Evolutionary conservation across 2,113 vertebrate genomes (phyloP).

Genomic region (Ascaphus truei): DNA sequence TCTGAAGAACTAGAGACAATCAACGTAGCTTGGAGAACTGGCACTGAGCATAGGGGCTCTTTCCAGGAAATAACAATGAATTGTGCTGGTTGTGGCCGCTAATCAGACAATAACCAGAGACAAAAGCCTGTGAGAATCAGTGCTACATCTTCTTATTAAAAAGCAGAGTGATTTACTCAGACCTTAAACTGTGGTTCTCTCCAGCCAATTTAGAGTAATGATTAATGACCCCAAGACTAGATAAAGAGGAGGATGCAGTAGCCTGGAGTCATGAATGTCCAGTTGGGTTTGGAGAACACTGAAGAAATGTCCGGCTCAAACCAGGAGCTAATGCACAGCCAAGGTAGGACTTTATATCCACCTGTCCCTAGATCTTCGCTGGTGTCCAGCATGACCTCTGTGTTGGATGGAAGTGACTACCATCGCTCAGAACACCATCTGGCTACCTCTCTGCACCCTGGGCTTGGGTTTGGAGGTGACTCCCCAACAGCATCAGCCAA

Average conservation of each 20-base stretch:
- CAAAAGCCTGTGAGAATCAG: neutral
- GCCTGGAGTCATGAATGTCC: constrained; percentile 38
- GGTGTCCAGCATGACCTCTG: constrained; percentile 59
- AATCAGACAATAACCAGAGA: neutral
- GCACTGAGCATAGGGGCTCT: neutral
- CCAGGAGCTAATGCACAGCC: constrained; percentile 68
- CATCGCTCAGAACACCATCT: constrained; percentile 58
- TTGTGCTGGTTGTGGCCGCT: neutral
- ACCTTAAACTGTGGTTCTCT: constrained; percentile 20
- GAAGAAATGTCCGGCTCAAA: constrained; percentile 71
- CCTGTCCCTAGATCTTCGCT: constrained; percentile 70
- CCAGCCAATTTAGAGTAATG: constrained; percentile 33
- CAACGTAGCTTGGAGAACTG: neutral
- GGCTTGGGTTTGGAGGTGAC: constrained; percentile 72
- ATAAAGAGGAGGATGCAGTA: constrained; percentile 27
- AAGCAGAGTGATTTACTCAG: neutral
- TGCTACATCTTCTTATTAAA: neutral
- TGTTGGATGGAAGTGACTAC: constrained; percentile 52
- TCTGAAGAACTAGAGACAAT: neutral
- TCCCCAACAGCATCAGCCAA: constrained; percentile 62
- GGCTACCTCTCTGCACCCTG: constrained; percentile 68
- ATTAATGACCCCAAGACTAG: neutral
- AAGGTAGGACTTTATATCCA: constrained; percentile 66
- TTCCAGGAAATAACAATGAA: neutral
- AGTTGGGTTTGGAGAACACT: constrained; percentile 47